phyloP scores from a whole-genome alignment of 37 sponge, comb jelly and placozoan genomes.

The Ephydatia muelleri region DNA sequence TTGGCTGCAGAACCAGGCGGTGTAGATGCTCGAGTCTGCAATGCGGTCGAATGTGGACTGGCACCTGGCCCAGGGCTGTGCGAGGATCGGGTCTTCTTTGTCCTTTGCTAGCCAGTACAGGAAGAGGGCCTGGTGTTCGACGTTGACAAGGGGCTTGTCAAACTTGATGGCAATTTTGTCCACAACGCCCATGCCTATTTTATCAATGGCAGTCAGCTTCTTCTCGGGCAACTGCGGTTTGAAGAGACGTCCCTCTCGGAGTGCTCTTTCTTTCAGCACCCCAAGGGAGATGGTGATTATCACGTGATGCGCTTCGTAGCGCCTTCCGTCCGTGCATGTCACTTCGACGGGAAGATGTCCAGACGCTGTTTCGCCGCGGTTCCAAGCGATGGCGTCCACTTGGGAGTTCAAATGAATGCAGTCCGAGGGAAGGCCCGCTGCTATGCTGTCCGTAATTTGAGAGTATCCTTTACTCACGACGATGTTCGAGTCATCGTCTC shows the following conservation, averaged over 20 bases:
- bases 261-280: constrained; percentile 56
- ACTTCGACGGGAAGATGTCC: constrained; percentile 13
- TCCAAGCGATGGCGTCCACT: constrained; percentile 31
- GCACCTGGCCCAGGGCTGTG: constrained; percentile 27
- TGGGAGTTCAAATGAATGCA: constrained; percentile 12
- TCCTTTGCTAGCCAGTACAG: constrained; percentile 54
- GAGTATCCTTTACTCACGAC: not conserved
- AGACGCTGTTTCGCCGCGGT: not conserved
- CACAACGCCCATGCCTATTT: constrained; percentile 69
- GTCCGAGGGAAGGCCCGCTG: constrained; percentile 9
- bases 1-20: constrained; percentile 33
- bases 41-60: constrained; percentile 3
- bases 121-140: not conserved
- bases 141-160: constrained; percentile 4
- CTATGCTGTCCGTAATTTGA: not conserved
- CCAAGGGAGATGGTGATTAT: constrained; percentile 84
- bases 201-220: constrained; percentile 62
- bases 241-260: constrained; percentile 22
- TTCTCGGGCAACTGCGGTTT: constrained; percentile 72
- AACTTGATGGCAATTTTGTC: constrained; percentile 64
- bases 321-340: constrained; percentile 19
- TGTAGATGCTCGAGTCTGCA: constrained; percentile 26
- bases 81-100: not conserved
- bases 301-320: constrained; percentile 71
- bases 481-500: not conserved